A percentile compares a stretch with the other conserved stretches of the same genome.
Conservation (phyloP, 1,140 invertebrate species). For the Stegodyphus dumicola region DNA sequence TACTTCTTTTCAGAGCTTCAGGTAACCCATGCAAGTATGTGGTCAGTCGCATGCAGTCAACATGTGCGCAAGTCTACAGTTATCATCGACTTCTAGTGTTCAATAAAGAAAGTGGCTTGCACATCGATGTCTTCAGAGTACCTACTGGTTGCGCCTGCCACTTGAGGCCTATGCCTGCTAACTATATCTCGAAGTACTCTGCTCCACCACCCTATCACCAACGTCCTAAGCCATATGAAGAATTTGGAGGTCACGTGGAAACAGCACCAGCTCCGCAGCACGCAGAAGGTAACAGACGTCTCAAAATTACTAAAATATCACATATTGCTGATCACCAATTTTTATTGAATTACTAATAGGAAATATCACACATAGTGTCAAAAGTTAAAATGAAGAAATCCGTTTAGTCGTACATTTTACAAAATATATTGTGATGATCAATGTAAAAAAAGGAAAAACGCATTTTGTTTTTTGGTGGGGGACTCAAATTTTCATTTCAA, state of each 20-base stretch:
- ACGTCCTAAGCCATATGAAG: slow-evolving; percentile 12
- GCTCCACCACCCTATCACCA: not conserved
- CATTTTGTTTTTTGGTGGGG: no score
- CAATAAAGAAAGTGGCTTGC: slow-evolving; percentile 82
- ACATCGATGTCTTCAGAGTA: slow-evolving; percentile 86
- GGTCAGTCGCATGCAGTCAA: slow-evolving; percentile 82
- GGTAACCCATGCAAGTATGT: slow-evolving; percentile 81
- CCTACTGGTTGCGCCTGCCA: slow-evolving; percentile 87
- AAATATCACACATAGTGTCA: no score
- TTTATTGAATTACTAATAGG: no score
- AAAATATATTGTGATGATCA: no score
- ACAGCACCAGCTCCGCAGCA: not conserved
- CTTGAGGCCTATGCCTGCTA: slow-evolving; percentile 1
- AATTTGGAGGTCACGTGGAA: slow-evolving; percentile 46
- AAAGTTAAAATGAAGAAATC: no score
- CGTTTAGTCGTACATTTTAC: no score
- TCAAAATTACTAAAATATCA: no score
- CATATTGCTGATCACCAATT: no score
- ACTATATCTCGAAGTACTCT: not conserved
- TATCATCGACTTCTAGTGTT: slow-evolving; percentile 87
- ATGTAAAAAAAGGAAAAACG: no score
- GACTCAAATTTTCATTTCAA: no score
- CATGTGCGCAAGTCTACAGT: slow-evolving; percentile 86
- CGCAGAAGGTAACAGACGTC: no score
- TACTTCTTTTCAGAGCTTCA: slow-evolving; percentile 75